Evolutionary conservation across 2,888 invertebrate species (phyloP).

Genomic region (Epistrophe eligans): DNA sequence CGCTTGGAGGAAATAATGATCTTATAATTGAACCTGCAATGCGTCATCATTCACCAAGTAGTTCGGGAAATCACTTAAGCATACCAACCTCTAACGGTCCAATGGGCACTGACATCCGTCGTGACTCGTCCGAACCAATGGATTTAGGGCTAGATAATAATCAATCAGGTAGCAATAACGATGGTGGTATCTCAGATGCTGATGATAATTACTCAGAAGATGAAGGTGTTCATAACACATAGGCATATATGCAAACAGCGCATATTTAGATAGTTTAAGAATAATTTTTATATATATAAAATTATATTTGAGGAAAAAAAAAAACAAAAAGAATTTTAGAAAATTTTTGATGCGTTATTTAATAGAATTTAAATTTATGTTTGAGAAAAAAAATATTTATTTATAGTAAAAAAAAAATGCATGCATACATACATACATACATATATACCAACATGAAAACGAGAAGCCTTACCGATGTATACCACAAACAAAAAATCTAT

Average conservation of each 20-base stretch:
- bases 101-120: constrained; percentile 79
- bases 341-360: constrained; percentile 64
- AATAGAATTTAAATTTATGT: constrained; percentile 34
- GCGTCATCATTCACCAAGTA: constrained; percentile 79
- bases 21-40: constrained; percentile 82
- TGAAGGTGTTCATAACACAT: constrained; percentile 83
- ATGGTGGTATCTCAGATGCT: constrained; percentile 81
- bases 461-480: constrained; percentile 84
- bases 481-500: constrained; percentile 77
- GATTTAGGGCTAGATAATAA: constrained; percentile 82
- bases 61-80: constrained; percentile 69
- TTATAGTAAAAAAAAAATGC: constrained; percentile 65
- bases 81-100: constrained; percentile 69
- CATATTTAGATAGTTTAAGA: constrained; percentile 59
- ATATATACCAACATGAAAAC: constrained; percentile 77
- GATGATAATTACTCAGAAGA: constrained; percentile 84
- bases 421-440: constrained; percentile 44
- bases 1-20: constrained; percentile 63
- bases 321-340: constrained; percentile 47
- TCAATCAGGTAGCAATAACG: constrained; percentile 82
- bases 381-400: constrained; percentile 47
- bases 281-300: constrained; percentile 35
- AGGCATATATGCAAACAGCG: constrained; percentile 64
- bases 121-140: constrained; percentile 83
- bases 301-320: constrained; percentile 37